Evolutionary conservation across 2,888 invertebrate species (phyloP).

Genomic region (Sympetrum striolatum): DNA sequence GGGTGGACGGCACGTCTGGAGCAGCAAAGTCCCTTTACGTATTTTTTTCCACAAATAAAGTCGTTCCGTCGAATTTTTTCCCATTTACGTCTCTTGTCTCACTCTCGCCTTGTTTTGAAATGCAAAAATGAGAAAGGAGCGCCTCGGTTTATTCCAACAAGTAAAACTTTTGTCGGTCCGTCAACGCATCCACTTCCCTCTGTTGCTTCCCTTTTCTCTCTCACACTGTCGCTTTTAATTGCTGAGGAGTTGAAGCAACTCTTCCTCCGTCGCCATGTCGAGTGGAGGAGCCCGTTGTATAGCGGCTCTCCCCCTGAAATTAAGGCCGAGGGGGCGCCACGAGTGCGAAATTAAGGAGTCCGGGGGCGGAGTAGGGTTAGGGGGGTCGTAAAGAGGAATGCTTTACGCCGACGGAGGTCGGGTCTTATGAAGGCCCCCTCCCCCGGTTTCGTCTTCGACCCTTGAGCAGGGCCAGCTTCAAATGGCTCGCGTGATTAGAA

Average conservation of each 20-base stretch:
- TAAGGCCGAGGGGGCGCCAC: background rate
- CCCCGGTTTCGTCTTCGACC: background rate
- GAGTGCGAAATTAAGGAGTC: background rate
- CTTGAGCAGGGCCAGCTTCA: background rate
- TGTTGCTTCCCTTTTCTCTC: background rate
- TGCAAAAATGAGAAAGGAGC: too few relatives aligned
- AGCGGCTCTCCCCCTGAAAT: background rate
- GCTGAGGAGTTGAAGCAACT: slow-evolving; percentile 16
- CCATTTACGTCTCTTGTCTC: too few relatives aligned
- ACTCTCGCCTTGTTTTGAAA: too few relatives aligned
- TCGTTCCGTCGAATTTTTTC: too few relatives aligned
- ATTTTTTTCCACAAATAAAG: too few relatives aligned
- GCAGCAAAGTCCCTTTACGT: too few relatives aligned
- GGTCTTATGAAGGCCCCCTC: background rate
- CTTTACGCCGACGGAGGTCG: background rate
- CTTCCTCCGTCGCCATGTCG: background rate
- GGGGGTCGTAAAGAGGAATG: background rate
- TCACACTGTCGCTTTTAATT: background rate
- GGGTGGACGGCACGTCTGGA: too few relatives aligned
- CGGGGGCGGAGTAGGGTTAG: background rate
- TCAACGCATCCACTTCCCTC: too few relatives aligned
- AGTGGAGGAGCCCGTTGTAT: slow-evolving; percentile 1
- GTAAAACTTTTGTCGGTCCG: too few relatives aligned
- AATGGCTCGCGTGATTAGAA: slow-evolving; percentile 35
- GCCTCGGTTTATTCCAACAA: too few relatives aligned